Percentiles rank a stretch among this genome's conserved stretches.
phyloP scores from a whole-genome alignment of 2,797 vertebrate genomes.

The Fistularia tabacaria region DNA sequence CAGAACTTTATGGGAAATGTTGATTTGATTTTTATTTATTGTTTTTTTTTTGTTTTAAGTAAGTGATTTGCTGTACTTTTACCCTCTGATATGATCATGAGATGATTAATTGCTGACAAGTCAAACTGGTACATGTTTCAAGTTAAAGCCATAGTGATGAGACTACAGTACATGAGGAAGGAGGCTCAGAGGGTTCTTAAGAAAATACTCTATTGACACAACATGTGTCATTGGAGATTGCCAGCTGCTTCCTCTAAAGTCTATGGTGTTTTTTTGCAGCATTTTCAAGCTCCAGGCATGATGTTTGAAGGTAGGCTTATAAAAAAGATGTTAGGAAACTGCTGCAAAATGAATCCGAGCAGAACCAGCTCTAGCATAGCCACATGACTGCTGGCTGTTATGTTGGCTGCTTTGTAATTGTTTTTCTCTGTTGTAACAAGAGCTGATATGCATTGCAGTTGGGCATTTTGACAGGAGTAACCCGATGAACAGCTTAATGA shows the following conservation, averaged over 20 bases:
- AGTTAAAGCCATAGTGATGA: too few relatives aligned
- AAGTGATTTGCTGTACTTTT: too few relatives aligned
- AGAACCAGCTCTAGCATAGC: conserved; percentile 4
- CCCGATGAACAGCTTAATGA: too few relatives aligned
- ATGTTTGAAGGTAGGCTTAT: conserved; percentile 27
- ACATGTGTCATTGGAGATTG: background rate
- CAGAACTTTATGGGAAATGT: too few relatives aligned
- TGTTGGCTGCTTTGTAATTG: background rate
- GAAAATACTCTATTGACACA: too few relatives aligned
- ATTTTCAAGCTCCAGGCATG: conserved; percentile 9
- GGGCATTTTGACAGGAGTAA: too few relatives aligned
- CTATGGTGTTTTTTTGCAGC: conserved; percentile 17
- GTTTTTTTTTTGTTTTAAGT: too few relatives aligned
- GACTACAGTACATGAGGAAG: too few relatives aligned
- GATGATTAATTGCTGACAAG: conserved; percentile 16
- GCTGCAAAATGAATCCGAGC: conserved; percentile 9
- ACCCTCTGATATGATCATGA: conserved; percentile 6
- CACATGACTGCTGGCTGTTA: conserved; percentile 5
- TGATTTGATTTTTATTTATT: too few relatives aligned
- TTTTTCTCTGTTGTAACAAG: background rate
- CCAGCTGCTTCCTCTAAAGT: conserved; percentile 23
- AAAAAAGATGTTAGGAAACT: conserved; percentile 19
- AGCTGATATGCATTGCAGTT: background rate
- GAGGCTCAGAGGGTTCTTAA: too few relatives aligned
- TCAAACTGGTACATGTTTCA: too few relatives aligned